Base-by-base conservation (phyloP, 2,113 vertebrate genomes). In the Oophaga pumilio region DNA sequence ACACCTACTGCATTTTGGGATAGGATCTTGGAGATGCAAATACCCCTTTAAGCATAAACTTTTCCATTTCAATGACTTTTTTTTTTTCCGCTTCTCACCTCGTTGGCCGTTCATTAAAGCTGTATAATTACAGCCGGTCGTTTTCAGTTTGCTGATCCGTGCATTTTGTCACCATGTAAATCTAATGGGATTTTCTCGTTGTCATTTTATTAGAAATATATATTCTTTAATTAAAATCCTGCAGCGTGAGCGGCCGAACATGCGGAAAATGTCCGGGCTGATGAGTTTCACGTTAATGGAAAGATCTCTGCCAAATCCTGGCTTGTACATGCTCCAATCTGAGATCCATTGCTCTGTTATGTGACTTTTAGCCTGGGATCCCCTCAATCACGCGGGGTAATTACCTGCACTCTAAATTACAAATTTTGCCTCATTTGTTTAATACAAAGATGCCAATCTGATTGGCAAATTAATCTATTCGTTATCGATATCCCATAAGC, bases 221-320 rank as follows among this genome's bases (percentile, higher is more conserved):
- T 52, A 26, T 82, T 60, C 43, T 68, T 43, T 82, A 82, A 82
- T 82, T 82, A 82, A 52, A 14, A 68, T 22, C 2, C 66, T 57
- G 66, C 33, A 28, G 49, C 18, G 49, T 15, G 50, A 84, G 50
- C 0, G 49, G 12, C 24, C 22, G 28, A 14, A 84, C 64, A 26
- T 69, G 82, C 64, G 28, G 24, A 71, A 69, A 57, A 10, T 22
- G 12, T 33, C 24, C 82, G 18, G 71, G n/a, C 64, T 71, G 66
- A 26, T 8, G 64, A 52, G 24, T 71, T 85, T 76, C 17, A 18
- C 20, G 22, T 77, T 85, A 85, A 77, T 62, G 4, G 11, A 33
- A 76, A 64, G 59, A 74, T 33, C 28, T 62, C 43, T 85, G 84
- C 84, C 84, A 85, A 49, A 4, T 76, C 33, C 33, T 13, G 69